These are phyloP conservation scores for Escarpia spicata DNA, from an alignment of 2,888 invertebrate species.

Conservation along the genomic window DNA sequence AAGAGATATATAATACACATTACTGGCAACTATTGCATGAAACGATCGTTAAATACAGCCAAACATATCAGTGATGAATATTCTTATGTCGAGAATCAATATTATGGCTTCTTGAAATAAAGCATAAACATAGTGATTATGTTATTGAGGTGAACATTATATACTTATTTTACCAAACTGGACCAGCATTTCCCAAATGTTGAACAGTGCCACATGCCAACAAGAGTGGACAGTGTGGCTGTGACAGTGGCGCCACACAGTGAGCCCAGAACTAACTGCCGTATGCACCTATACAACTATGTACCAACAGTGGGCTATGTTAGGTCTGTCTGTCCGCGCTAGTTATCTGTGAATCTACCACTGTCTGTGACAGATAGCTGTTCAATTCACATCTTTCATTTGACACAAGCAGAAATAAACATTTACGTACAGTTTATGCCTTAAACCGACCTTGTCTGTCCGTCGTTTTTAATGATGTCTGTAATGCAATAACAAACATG, in stretches of 20 bases:
- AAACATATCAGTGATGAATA: no score
- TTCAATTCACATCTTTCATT: no score
- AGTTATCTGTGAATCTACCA: neutral
- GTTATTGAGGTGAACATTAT: neutral
- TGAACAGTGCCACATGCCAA: no score
- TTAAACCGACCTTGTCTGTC: no score
- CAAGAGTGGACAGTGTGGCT: no score
- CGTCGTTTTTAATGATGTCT: no score
- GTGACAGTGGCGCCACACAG: neutral
- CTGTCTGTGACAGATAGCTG: neutral
- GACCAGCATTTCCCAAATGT: neutral
- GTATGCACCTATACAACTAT: neutral
- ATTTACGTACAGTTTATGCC: neutral
- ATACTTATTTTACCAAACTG: neutral
- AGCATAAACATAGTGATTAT: neutral
- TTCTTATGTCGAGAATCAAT: no score
- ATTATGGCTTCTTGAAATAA: neutral
- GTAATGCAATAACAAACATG: no score
- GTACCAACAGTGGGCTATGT: neutral
- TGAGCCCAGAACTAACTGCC: neutral
- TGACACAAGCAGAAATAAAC: neutral
- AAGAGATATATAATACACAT: neutral
- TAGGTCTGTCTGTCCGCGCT: neutral
- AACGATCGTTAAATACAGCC: neutral
- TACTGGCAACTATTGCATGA: neutral